A percentile compares a stretch with the other conserved stretches of the same genome.
Evolutionary conservation across 2,888 invertebrate species (phyloP).

Genomic region (Plemyria rubiginata): DNA sequence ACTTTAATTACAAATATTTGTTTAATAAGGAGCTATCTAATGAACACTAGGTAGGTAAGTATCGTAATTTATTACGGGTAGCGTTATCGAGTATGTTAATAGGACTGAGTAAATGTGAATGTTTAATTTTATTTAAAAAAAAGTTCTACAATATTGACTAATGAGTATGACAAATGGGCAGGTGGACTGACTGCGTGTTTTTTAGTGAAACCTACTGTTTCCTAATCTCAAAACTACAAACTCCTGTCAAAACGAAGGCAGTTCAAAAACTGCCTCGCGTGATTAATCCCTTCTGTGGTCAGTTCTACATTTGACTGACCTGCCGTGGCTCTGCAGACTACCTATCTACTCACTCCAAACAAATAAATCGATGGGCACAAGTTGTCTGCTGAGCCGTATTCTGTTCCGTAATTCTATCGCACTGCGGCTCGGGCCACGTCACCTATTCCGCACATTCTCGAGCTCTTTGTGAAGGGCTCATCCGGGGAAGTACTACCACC

Average conservation of each 20-base stretch:
- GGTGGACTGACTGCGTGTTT: conserved; percentile 1
- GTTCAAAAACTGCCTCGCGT: conserved; percentile 10
- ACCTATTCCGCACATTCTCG: too few relatives aligned
- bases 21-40: conserved; percentile 23
- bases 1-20: conserved; percentile 28
- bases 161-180: conserved; percentile 19
- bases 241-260: too few relatives aligned
- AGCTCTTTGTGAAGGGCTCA: too few relatives aligned
- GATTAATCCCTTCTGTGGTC: not conserved
- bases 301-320: conserved; percentile 2
- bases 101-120: conserved; percentile 10
- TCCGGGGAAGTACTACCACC: too few relatives aligned
- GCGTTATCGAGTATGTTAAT: conserved; percentile 29
- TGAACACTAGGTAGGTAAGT: conserved; percentile 16
- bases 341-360: not conserved
- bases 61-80: conserved; percentile 27
- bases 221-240: conserved; percentile 3
- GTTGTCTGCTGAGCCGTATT: too few relatives aligned
- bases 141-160: conserved; percentile 10
- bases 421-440: too few relatives aligned
- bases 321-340: conserved; percentile 2
- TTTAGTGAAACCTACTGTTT: conserved; percentile 5
- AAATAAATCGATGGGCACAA: not conserved
- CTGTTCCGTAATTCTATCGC: too few relatives aligned
- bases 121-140: conserved; percentile 27